Percentiles rank a stretch among this genome's conserved stretches.
phyloP scores from a whole-genome alignment of 2,113 vertebrate genomes.

The Stercorarius parasiticus region DNA sequence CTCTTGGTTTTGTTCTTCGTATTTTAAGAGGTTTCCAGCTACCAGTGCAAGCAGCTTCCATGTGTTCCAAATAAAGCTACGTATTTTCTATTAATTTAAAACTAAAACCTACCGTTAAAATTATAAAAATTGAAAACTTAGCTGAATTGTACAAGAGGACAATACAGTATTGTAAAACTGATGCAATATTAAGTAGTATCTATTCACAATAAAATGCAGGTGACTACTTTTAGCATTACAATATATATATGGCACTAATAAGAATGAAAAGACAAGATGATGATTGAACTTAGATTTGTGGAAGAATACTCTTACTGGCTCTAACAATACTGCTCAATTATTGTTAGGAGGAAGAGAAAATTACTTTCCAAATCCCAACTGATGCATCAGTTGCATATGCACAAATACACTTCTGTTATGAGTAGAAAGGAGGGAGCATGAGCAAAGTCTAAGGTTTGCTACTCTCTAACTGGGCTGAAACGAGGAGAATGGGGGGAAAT shows the following conservation, averaged over 20 bases:
- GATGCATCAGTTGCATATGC: neutral
- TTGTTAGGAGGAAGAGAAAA: neutral
- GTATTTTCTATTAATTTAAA: neutral
- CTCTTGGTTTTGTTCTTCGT: neutral
- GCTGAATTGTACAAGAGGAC: neutral
- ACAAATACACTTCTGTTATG: neutral
- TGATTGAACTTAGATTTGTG: neutral
- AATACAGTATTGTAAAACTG: neutral
- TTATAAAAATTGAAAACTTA: neutral
- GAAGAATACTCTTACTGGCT: neutral
- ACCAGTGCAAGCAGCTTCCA: neutral
- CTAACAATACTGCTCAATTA: neutral
- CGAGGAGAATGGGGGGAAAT: neutral
- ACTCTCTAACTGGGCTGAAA: neutral
- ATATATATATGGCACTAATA: neutral
- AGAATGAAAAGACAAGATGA: neutral
- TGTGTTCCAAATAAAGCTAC: neutral
- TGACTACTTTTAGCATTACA: neutral
- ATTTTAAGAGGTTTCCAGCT: neutral
- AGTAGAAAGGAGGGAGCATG: neutral
- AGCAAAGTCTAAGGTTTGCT: neutral
- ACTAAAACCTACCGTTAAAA: neutral
- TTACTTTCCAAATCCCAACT: neutral
- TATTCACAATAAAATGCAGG: neutral
- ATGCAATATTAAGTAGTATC: neutral